Evolutionary conservation across 2,888 invertebrate genomes (phyloP).

Genomic region (Drosophila quinaria): DNA sequence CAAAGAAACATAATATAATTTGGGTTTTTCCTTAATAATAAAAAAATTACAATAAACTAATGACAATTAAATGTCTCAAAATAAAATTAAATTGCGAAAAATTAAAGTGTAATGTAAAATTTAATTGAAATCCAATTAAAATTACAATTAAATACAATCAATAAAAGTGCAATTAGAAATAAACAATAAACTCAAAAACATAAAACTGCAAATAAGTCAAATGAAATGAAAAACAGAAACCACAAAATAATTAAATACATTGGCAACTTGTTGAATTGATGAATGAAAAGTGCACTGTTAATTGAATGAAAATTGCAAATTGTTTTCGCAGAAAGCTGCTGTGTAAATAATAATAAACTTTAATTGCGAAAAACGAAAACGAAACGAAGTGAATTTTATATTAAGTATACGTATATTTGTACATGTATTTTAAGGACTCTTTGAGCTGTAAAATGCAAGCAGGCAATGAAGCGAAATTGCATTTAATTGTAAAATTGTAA

Average conservation of each 20-base stretch:
- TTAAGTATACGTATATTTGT: conserved; percentile 14
- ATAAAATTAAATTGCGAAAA: not conserved
- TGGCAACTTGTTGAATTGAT: conserved; percentile 9
- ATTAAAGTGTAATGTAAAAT: not conserved
- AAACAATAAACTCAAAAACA: not conserved
- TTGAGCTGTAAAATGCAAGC: not conserved
- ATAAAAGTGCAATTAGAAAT: not conserved
- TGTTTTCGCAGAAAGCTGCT: not conserved
- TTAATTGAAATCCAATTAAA: not conserved
- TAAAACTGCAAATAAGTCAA: not conserved
- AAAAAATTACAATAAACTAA: not conserved
- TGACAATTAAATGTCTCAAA: not conserved
- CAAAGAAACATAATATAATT: too few species aligned
- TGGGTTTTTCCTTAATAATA: not conserved
- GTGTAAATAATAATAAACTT: conserved; percentile 14
- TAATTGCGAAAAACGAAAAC: conserved; percentile 4
- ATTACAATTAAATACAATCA: not conserved
- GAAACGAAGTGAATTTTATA: not conserved
- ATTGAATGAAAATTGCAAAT: not conserved
- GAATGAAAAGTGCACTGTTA: not conserved
- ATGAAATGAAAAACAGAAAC: not conserved
- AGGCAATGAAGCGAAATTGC: conserved; percentile 1
- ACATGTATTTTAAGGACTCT: conserved; percentile 1
- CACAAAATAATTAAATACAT: not conserved
- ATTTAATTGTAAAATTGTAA: conserved; percentile 4